Evolutionary conservation across 2,113 vertebrate genomes (phyloP).

Genomic region (Amblyornis subalaris): DNA sequence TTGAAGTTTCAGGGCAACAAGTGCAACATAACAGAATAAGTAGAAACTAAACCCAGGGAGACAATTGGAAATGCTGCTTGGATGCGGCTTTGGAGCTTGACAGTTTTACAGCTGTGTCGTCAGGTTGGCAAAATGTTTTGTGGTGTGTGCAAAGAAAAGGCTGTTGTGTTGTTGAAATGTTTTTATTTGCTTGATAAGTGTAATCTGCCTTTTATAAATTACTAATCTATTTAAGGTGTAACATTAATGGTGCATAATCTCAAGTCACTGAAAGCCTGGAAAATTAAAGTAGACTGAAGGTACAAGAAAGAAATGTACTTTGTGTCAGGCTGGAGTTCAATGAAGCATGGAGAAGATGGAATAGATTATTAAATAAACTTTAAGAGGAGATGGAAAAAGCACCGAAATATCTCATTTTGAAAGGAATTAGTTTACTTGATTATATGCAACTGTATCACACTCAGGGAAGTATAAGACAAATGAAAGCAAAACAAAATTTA

Average conservation of each 20-base stretch:
- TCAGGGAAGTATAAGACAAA: conserved; percentile 75
- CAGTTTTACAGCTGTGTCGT: not conserved
- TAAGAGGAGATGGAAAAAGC: conserved; percentile 54
- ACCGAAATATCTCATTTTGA: conserved; percentile 68
- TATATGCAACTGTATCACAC: conserved; percentile 74
- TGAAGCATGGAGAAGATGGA: conserved; percentile 61
- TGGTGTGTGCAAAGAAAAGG: not conserved
- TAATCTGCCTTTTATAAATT: conserved; percentile 46
- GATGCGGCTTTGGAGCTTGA: not conserved
- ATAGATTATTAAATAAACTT: conserved; percentile 68
- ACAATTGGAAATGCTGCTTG: not conserved
- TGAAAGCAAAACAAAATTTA: conserved; percentile 80
- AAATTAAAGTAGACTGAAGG: conserved; percentile 62
- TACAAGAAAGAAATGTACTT: conserved; percentile 54
- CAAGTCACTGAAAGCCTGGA: conserved; percentile 42
- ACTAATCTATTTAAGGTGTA: conserved; percentile 56
- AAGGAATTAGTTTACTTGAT: conserved; percentile 75
- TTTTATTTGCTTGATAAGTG: conserved; percentile 2
- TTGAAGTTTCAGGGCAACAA: conserved; percentile 58
- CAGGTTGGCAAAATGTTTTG: conserved; percentile 1
- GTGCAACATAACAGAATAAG: conserved; percentile 18
- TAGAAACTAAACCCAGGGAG: conserved; percentile 30
- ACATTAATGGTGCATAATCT: conserved; percentile 50
- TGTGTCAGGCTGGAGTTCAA: conserved; percentile 61
- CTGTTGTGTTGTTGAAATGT: not conserved